Percentiles rank a stretch among this genome's conserved stretches.
Conservation (phyloP, 1,140 invertebrate species). For the Dreissena polymorpha region DNA sequence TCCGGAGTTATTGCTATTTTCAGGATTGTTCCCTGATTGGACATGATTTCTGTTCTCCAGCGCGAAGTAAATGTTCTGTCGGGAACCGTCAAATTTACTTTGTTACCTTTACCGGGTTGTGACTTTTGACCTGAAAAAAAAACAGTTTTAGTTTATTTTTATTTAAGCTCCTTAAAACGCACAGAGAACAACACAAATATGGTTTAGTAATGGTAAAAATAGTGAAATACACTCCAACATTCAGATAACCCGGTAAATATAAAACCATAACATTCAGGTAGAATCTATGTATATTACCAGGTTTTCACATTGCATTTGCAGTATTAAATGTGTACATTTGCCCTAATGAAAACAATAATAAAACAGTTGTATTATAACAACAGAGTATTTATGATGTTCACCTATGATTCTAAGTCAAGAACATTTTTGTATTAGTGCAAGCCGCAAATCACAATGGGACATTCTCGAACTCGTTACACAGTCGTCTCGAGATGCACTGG, state of each 20-base stretch:
- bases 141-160: not conserved
- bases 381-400: no score
- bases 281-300: not conserved
- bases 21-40: not conserved
- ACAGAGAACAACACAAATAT: not conserved
- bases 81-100: not conserved
- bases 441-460: no score
- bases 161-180: not conserved
- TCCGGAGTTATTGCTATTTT: conserved; percentile 73
- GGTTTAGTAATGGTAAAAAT: not conserved
- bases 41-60: conserved; percentile 28
- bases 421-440: no score
- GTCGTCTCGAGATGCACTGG: no score
- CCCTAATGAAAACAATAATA: no score
- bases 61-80: not conserved
- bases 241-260: no score
- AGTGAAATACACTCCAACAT: not conserved
- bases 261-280: not conserved
- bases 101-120: conserved; percentile 17
- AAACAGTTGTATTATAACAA: no score
- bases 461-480: no score
- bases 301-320: not conserved
- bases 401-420: no score
- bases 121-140: conserved; percentile 25
- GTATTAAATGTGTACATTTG: no score